Conservation (phyloP, 2,888 invertebrate genomes). For the Pandemis cinnamomeana region DNA sequence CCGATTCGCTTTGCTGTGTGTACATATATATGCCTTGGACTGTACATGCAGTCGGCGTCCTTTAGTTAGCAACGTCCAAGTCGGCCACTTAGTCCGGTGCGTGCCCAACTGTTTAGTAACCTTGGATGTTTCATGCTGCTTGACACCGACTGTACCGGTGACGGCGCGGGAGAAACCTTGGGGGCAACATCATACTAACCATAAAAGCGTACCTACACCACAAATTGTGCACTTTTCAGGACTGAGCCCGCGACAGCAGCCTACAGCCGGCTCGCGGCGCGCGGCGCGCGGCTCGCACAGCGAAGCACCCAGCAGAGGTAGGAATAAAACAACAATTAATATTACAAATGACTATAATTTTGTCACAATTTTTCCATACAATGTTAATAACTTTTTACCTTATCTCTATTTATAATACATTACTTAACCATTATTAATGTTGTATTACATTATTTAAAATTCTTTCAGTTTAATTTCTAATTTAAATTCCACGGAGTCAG, state of each 20-base stretch:
- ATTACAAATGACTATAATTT: conserved; percentile 86
- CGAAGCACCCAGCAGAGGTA: not conserved
- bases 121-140: no score
- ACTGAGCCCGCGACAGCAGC: not conserved
- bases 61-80: no score
- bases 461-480: conserved; percentile 81
- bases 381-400: conserved; percentile 85
- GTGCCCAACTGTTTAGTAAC: no score
- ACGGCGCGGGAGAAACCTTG: no score
- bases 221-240: no score
- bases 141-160: no score
- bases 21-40: no score
- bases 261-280: not conserved
- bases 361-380: conserved; percentile 86
- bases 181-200: no score
- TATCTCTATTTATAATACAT: conserved; percentile 83
- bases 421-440: conserved; percentile 81
- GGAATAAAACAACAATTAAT: conserved; percentile 80
- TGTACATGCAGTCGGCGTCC: no score
- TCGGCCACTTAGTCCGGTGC: no score
- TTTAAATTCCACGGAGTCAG: conserved; percentile 78
- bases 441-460: conserved; percentile 82
- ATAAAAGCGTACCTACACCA: no score
- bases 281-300: not conserved
- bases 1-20: no score